Conservation (phyloP, 2,888 invertebrate species). For the Drosophila testacea region DNA sequence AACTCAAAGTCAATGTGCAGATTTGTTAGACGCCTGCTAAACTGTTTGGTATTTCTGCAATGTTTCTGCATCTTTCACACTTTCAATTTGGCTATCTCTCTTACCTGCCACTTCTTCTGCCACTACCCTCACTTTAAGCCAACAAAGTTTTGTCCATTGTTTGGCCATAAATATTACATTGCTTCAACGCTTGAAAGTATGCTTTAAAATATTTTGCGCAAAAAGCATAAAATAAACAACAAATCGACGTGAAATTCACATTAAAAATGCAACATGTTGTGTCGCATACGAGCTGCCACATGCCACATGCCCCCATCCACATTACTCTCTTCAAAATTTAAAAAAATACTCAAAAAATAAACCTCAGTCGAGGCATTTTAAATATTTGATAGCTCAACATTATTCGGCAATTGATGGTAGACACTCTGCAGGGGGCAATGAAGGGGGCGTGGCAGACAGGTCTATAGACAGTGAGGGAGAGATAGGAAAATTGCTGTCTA, state of each 20-base stretch:
- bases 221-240: conserved; percentile 35
- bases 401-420: conserved; percentile 73
- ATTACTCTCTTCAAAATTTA: background rate
- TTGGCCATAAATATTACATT: conserved; percentile 50
- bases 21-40: conserved; percentile 52
- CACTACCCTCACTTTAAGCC: background rate
- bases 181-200: conserved; percentile 49
- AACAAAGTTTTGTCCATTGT: conserved; percentile 42
- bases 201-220: conserved; percentile 70
- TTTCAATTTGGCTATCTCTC: background rate
- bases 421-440: conserved; percentile 12
- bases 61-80: conserved; percentile 49
- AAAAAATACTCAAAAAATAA: conserved; percentile 23
- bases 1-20: conserved; percentile 45
- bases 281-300: conserved; percentile 62
- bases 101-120: no score
- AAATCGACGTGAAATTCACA: conserved; percentile 63
- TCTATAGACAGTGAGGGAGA: background rate
- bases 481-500: conserved; percentile 40
- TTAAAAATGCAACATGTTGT: conserved; percentile 79
- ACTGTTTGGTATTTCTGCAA: conserved; percentile 58
- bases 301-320: background rate
- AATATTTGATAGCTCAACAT: conserved; percentile 76
- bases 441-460: conserved; percentile 14
- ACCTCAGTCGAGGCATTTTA: conserved; percentile 64